Conservation (phyloP, 2,113 vertebrate species). For the Rhynchopsitta pachyrhyncha region DNA sequence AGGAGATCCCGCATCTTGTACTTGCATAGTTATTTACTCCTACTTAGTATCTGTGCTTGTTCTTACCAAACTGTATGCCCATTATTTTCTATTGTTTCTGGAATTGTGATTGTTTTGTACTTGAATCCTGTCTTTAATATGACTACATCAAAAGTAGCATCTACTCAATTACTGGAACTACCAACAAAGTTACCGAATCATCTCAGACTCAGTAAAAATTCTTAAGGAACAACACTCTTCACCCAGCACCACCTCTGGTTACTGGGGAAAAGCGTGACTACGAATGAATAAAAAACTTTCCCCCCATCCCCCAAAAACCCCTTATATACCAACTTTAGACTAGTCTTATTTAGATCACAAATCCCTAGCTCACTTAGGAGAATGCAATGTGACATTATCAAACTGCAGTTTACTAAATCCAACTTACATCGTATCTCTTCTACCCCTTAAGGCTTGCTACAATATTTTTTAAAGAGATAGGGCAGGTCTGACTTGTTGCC, state of each 20-base stretch:
- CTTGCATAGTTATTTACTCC: background rate
- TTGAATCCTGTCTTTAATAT: background rate
- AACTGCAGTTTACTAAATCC: background rate
- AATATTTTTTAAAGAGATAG: background rate
- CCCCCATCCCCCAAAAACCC: background rate
- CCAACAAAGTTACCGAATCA: background rate
- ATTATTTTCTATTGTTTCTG: background rate
- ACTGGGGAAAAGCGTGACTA: background rate
- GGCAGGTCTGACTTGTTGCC: background rate
- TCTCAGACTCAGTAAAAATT: background rate
- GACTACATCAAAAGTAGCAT: background rate
- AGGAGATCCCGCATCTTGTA: background rate
- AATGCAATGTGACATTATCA: background rate
- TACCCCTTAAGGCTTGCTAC: background rate
- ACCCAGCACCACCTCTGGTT: accelerated
- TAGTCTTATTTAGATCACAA: background rate
- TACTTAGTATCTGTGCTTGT: background rate
- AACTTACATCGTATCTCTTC: background rate
- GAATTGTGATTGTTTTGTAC: background rate
- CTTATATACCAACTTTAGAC: background rate
- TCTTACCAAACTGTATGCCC: background rate
- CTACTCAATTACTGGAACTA: background rate
- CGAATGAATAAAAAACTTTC: background rate
- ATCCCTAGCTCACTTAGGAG: background rate
- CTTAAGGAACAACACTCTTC: background rate